Evolutionary conservation across 2,797 vertebrate species (phyloP), one percentile per base, ranked within the genome.

Genomic region (Coreius guichenoti): DNA sequence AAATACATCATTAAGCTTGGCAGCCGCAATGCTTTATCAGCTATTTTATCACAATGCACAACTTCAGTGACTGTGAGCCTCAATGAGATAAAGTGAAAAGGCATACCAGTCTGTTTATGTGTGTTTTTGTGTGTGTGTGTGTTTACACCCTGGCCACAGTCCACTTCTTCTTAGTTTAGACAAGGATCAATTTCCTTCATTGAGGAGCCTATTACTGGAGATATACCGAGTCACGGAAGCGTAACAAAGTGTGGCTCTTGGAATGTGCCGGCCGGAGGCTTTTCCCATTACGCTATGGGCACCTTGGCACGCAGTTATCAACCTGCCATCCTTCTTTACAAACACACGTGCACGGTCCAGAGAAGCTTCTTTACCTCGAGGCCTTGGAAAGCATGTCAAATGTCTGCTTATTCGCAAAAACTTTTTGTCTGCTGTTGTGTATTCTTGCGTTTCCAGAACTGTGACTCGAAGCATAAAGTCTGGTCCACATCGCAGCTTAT

Each of bases 101-200:
- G 65, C 49, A 70, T 39, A 61, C 45, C 29, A 58, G 63, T 77
- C 29, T 39, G 80, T 70, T n/a, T 81, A 7, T 75, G 21, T 47
- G 69, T 65, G 73, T 67, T 17, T 81, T 2, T 61, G 65, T 85
- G 80, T 77, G 39, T 86, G 56, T 69, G 78, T 80, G 70, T 70
- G 19, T 81, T 49, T 61, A 65, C 83, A 68, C 43, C 82, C 61
- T 89, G 79, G 70, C 80, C 12, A 72, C 69, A 75, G 33, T 75
- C 83, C 80, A 82, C 69, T 49, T 74, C 47, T 45, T 45, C 47
- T 72, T 85, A 73, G 56, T 86, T 87, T 78, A 86, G 80, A 80
- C 72, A 87, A 86, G 86, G 70, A 89, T 83, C 73, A 81, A 83
- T 87, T 85, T 86, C 67, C 49, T 47, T 58, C 81, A 80, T 87